Percentiles rank a stretch among this genome's conserved stretches.
Conservation (phyloP, 2,113 vertebrate species). For the Microtus montanus region DNA sequence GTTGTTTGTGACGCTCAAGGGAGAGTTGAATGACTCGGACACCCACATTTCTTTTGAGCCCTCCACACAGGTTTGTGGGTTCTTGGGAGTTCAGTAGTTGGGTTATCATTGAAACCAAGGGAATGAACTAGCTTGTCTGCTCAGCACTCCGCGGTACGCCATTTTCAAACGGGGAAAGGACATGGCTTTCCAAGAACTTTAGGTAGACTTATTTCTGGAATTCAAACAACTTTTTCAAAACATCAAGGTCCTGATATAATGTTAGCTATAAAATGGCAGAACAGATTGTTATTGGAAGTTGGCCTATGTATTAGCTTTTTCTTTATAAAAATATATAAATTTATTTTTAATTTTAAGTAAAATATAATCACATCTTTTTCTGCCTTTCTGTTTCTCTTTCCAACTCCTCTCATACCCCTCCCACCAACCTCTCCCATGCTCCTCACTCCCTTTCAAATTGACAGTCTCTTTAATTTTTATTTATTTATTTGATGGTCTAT, state of each 20-base stretch:
- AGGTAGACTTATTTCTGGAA: neutral
- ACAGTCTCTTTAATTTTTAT: neutral
- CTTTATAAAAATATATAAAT: neutral
- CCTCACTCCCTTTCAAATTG: neutral
- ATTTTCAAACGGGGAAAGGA: neutral
- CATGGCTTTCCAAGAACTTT: neutral
- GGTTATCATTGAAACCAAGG: neutral
- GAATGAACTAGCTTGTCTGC: neutral
- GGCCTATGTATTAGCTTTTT: neutral
- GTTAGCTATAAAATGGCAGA: neutral
- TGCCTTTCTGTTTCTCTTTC: neutral
- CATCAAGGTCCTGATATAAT: neutral
- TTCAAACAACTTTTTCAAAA: neutral
- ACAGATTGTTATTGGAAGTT: neutral
- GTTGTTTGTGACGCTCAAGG: neutral
- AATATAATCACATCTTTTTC: neutral
- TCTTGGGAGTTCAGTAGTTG: neutral
- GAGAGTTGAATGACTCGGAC: slow-evolving; percentile 22
- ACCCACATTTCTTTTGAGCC: neutral
- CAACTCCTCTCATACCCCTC: neutral
- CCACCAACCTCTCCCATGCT: neutral
- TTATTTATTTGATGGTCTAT: neutral
- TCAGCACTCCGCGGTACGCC: neutral
- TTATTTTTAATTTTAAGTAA: neutral
- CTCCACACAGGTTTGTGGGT: neutral